Evolutionary conservation across 2,797 vertebrate species (phyloP), one percentile per base, ranked within the genome.

Genomic region (Zalophus californianus): DNA sequence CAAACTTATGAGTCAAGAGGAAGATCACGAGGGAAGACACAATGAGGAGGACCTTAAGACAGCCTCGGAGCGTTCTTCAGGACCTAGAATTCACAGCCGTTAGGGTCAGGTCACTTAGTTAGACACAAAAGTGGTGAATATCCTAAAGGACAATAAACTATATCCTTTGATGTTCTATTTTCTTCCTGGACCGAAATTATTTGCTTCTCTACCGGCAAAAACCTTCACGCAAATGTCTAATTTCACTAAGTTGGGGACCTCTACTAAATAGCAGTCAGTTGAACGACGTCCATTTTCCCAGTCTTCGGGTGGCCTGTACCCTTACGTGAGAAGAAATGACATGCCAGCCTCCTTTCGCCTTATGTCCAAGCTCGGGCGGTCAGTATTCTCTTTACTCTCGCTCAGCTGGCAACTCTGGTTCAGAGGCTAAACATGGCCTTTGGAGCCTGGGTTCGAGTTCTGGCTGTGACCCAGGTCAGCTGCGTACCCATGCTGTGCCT

Each of bases 251-350:
- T 8, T 2, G 8, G 66, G 23, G 18, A 9, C 29, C 21, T 32
- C 29, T 18, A 66, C 3, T 3, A 13, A 77, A 15, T 11, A 85
- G 80, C 5, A 50, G 84, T 68, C 38, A 79, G 38, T 6, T 9
- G 38, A 66, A 10, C 20, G 10, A 35, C 44, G 35, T 25, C 7
- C 58, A 10, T 44, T 32, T 48, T 23, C 41, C 54, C 12, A 2
- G 58, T 3, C 13, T 56, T 14, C 7, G 0, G 25, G 29, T n/a
- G 41, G 15, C 32, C 38, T 48, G 38, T 50, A 12, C 50, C 35
- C 50, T 11, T 35, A 0, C 1, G 18, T 1, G 50, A 79, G 11
- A 20, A 10, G 41, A 41, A 27, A 27, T 2, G 10, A 20, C 7
- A 3, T 4, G 3, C 5, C 14, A 4, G n/a, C n/a, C 32, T 52